Percentiles rank a stretch among this genome's conserved stretches.
Conservation (phyloP, 2,113 vertebrate species). For the Heptranchias perlo region DNA sequence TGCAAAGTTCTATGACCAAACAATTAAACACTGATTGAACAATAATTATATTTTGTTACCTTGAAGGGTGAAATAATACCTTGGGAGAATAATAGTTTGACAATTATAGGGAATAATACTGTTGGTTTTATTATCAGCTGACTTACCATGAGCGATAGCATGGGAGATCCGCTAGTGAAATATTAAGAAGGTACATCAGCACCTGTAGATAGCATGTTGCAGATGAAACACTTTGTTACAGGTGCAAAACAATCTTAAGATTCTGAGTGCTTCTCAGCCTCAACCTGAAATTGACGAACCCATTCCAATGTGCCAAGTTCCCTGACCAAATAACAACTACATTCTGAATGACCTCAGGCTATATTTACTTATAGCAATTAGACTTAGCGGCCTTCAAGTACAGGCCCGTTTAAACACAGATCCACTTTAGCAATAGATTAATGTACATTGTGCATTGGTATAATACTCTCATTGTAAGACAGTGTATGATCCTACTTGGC, state of each 20-base stretch:
- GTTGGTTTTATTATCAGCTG: neutral
- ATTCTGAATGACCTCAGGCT: neutral
- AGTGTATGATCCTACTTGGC: neutral
- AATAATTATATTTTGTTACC: neutral
- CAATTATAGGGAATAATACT: neutral
- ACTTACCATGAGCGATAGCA: neutral
- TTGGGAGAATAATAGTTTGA: neutral
- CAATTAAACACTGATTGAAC: neutral
- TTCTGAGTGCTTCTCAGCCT: neutral
- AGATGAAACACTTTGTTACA: neutral
- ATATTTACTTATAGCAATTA: neutral
- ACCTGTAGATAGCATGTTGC: neutral
- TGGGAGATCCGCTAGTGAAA: neutral
- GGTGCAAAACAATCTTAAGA: neutral
- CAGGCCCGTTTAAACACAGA: neutral
- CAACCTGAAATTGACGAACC: neutral
- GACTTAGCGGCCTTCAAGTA: too few relatives aligned
- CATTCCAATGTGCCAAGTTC: neutral
- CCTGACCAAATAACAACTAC: neutral
- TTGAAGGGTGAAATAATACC: neutral
- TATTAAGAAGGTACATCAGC: neutral
- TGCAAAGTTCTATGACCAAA: neutral
- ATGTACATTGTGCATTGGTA: neutral
- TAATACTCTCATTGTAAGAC: neutral
- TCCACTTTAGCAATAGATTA: neutral